Evolutionary conservation across 2,888 invertebrate genomes (phyloP).

Genomic region (Clitarchus hookeri): DNA sequence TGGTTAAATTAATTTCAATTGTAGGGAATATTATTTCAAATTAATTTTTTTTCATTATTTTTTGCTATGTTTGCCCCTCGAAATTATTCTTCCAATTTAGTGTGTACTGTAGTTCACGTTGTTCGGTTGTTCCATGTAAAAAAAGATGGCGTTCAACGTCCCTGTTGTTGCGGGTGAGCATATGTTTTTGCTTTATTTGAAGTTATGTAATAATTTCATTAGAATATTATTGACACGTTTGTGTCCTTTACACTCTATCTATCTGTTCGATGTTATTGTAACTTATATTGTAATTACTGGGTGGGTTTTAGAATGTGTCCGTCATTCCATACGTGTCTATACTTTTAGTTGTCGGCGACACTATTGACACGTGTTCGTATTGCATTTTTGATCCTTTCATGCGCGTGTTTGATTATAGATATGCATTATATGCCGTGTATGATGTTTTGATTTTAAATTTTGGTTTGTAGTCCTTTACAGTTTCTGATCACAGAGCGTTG

Average conservation of each 20-base stretch:
- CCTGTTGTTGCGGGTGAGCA: conserved; percentile 42
- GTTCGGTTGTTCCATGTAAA: neutral
- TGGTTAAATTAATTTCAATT: too few relatives aligned
- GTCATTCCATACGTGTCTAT: neutral
- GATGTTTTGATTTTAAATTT: too few relatives aligned
- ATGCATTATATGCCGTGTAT: too few relatives aligned
- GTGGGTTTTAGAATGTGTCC: neutral
- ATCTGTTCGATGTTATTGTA: neutral
- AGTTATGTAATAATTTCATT: neutral
- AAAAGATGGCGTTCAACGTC: conserved; percentile 40
- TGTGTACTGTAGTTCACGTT: too few relatives aligned
- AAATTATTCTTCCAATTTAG: too few relatives aligned
- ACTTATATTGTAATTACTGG: neutral
- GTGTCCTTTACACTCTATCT: neutral
- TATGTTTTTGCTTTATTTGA: neutral
- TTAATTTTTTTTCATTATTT: too few relatives aligned
- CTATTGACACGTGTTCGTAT: neutral
- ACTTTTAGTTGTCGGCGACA: neutral
- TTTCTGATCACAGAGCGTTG: too few relatives aligned
- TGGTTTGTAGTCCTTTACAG: too few relatives aligned
- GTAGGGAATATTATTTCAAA: too few relatives aligned
- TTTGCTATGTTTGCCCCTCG: too few relatives aligned
- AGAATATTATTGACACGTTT: neutral
- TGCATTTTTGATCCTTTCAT: neutral
- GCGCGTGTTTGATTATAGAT: too few relatives aligned